Evolutionary conservation across 2,797 vertebrate species (phyloP).

Genomic region (Ctenosaura bakeri): DNA sequence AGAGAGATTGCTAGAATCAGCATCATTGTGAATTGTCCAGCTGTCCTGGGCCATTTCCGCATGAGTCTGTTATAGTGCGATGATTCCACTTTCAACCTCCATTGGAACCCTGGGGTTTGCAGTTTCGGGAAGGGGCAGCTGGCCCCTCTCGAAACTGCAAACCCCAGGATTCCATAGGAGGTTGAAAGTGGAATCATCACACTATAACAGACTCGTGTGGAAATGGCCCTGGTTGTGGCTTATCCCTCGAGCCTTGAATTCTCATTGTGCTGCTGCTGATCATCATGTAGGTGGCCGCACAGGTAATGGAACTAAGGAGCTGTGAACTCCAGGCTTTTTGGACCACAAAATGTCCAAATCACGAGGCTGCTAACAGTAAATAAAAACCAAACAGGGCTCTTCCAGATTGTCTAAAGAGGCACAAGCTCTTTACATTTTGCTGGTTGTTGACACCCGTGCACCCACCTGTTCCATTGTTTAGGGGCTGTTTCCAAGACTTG

Average conservation of each 20-base stretch:
- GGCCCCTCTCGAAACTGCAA: no score
- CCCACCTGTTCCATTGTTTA: no score
- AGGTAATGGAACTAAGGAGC: conserved; percentile 44
- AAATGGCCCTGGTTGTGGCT: not conserved
- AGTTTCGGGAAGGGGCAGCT: no score
- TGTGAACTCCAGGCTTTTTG: conserved; percentile 20
- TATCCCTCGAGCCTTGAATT: not conserved
- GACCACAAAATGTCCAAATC: conserved; percentile 45
- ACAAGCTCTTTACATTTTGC: not conserved
- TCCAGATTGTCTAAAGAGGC: no score
- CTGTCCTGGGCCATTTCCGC: no score
- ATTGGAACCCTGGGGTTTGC: no score
- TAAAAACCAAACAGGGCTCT: not conserved
- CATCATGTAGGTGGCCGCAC: not conserved
- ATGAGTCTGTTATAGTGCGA: no score
- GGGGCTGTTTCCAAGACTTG: no score
- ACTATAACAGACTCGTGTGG: no score
- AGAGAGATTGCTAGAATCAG: not conserved
- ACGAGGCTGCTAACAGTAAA: not conserved
- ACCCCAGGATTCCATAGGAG: no score
- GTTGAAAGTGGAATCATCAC: no score
- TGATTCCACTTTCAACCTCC: no score
- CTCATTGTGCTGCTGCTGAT: not conserved
- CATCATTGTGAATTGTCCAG: not conserved
- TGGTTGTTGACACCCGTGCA: not conserved